Percentiles rank a stretch among this genome's conserved stretches.
phyloP scores from a whole-genome alignment of 2,888 invertebrate species.

The Tetragonula carbonaria region DNA sequence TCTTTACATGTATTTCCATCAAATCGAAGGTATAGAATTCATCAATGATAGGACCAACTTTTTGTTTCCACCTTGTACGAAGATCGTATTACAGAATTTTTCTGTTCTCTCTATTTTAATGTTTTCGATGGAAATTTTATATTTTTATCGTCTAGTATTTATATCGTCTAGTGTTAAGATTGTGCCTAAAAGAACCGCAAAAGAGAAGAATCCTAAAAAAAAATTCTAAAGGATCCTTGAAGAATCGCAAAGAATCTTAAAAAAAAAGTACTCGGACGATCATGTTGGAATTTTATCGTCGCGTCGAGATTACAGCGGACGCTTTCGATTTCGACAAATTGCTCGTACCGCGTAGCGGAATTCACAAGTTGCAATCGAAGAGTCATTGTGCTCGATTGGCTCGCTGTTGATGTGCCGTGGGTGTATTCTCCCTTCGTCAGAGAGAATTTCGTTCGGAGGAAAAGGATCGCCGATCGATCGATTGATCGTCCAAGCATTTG shows the following conservation, averaged over 20 bases:
- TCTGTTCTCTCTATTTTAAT: no score
- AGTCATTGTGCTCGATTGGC: slow-evolving; percentile 61
- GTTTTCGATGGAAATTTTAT: no score
- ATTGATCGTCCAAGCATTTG: slow-evolving; percentile 46
- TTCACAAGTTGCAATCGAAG: slow-evolving; percentile 9
- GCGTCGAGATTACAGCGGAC: background rate
- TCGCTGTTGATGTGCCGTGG: background rate
- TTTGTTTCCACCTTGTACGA: no score
- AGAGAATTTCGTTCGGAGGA: background rate
- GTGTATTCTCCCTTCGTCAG: slow-evolving; percentile 2
- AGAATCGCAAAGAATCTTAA: background rate
- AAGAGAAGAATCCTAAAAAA: no score
- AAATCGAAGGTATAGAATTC: no score
- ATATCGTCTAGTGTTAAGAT: no score
- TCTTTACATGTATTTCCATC: no score
- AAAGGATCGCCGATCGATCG: slow-evolving; percentile 45
- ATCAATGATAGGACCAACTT: no score
- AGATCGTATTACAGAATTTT: no score
- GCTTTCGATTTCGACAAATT: slow-evolving; percentile 18
- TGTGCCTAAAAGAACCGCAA: no score
- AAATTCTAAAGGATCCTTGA: no score
- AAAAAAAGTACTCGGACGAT: background rate
- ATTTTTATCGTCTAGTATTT: no score
- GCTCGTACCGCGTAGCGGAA: background rate
- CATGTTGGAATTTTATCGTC: background rate